Conservation (phyloP, 2,888 invertebrate species). For the Danaus chrysippus region DNA sequence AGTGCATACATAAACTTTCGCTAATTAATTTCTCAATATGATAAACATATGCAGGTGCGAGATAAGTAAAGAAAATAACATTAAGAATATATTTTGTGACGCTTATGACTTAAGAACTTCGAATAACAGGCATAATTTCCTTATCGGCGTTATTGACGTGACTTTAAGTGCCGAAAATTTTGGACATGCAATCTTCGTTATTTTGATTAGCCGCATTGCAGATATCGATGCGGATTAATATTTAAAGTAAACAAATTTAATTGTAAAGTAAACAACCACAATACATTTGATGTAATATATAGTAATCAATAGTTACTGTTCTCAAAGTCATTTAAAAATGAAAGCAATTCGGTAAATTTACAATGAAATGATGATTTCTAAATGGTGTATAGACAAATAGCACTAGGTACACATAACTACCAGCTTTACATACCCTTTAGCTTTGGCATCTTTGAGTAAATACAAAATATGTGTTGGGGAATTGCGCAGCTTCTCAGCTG, state of each 20-base stretch:
- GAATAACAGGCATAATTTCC: constrained; percentile 12
- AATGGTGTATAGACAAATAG: background rate
- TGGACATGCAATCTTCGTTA: constrained; percentile 29
- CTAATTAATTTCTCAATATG: too few species aligned
- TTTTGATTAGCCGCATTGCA: constrained; percentile 31
- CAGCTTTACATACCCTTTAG: constrained; percentile 49
- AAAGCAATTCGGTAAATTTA: background rate
- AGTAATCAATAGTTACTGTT: background rate
- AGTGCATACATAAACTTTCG: too few species aligned
- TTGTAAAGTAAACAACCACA: background rate
- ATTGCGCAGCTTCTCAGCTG: constrained; percentile 80
- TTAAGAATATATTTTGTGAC: too few species aligned
- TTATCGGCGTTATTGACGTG: constrained; percentile 15
- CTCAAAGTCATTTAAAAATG: background rate
- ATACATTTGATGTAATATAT: background rate
- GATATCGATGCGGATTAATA: constrained; percentile 20
- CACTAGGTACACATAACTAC: background rate
- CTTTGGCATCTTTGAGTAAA: constrained; percentile 48
- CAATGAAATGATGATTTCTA: background rate
- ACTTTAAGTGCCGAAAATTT: constrained; percentile 21
- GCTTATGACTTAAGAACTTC: background rate
- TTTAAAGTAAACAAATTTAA: background rate
- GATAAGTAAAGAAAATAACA: too few species aligned
- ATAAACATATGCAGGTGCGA: too few species aligned
- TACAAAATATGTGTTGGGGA: constrained; percentile 70